These are phyloP conservation scores for Eueides isabella DNA, from an alignment of 1,140 invertebrate species.

Conservation along the genomic window DNA sequence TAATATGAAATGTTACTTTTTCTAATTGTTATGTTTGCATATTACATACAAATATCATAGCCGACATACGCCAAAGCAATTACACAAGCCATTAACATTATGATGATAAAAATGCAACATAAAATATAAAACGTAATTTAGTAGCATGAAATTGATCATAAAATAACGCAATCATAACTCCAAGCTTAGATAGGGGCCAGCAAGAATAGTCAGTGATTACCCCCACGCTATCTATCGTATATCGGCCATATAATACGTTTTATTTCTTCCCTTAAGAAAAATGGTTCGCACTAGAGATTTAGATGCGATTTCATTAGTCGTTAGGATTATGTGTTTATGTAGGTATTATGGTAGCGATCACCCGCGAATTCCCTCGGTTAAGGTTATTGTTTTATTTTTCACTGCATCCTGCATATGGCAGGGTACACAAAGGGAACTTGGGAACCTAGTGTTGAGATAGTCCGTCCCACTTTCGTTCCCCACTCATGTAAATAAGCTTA, in stretches of 20 bases:
- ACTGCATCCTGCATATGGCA: no score
- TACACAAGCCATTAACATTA: neutral
- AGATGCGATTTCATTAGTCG: conserved; percentile 11
- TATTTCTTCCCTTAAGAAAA: neutral
- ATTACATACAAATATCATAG: neutral
- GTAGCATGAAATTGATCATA: neutral
- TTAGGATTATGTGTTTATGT: neutral
- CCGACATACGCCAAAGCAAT: neutral
- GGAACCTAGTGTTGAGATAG: no score
- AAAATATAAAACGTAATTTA: neutral
- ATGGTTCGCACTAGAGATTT: conserved; percentile 10
- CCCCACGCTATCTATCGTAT: conserved; percentile 5
- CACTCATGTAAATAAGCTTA: no score
- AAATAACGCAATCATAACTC: conserved; percentile 13
- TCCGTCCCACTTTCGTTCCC: no score
- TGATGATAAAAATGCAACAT: neutral
- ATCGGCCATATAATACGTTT: conserved; percentile 5
- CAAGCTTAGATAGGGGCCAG: neutral
- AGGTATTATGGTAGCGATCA: neutral
- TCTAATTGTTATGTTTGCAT: no score
- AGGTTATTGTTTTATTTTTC: no score
- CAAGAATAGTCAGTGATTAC: neutral
- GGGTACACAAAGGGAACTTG: no score
- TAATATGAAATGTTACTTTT: no score
- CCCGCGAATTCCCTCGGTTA: no score